These are phyloP conservation scores for Dasyurus viverrinus DNA, from an alignment of 2,113 vertebrate genomes.

Conservation along the genomic window DNA sequence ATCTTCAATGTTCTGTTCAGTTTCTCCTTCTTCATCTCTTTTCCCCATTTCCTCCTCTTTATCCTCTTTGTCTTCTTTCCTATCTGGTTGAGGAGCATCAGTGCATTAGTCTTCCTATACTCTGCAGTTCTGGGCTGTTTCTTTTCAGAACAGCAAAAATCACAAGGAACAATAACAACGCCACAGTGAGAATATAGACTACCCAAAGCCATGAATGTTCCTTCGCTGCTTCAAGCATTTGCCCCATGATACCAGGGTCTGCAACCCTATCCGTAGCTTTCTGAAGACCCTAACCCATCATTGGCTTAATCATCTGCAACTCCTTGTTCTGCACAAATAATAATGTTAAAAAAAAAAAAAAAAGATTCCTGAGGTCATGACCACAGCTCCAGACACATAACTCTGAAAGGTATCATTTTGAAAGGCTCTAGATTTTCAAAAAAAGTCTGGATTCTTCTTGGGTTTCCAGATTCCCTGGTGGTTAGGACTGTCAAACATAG, in stretches of 20 bases:
- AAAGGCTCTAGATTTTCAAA: constrained; percentile 98
- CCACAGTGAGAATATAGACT: constrained; percentile 95
- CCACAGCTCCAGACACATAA: constrained; percentile 97
- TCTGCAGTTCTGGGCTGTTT: constrained; percentile 91
- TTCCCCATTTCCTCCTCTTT: constrained; percentile 86
- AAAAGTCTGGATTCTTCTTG: constrained; percentile 96
- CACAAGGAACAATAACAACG: constrained; percentile 93
- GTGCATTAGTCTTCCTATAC: constrained; percentile 92
- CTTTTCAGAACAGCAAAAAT: constrained; percentile 98
- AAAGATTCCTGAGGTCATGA: constrained; percentile 90
- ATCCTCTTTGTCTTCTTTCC: constrained; percentile 89
- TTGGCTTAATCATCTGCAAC: constrained; percentile 93
- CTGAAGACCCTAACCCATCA: constrained; percentile 96
- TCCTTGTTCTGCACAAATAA: constrained; percentile 91
- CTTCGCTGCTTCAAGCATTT: constrained; percentile 95
- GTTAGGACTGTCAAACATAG: constrained; percentile 98
- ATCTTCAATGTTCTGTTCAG: constrained; percentile 87
- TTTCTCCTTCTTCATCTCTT: constrained; percentile 82
- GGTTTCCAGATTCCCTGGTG: constrained; percentile 99
- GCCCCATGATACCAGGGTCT: constrained; percentile 94
- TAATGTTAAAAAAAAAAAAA: constrained; percentile 94
- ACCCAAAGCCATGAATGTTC: constrained; percentile 98
- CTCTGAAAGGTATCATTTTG: constrained; percentile 94
- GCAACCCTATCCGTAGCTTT: constrained; percentile 96
- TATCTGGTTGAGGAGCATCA: constrained; percentile 96